Percentiles rank a stretch among this genome's conserved stretches.
phyloP scores from a whole-genome alignment of 2,888 invertebrate species.

The Nyleta sp. region DNA sequence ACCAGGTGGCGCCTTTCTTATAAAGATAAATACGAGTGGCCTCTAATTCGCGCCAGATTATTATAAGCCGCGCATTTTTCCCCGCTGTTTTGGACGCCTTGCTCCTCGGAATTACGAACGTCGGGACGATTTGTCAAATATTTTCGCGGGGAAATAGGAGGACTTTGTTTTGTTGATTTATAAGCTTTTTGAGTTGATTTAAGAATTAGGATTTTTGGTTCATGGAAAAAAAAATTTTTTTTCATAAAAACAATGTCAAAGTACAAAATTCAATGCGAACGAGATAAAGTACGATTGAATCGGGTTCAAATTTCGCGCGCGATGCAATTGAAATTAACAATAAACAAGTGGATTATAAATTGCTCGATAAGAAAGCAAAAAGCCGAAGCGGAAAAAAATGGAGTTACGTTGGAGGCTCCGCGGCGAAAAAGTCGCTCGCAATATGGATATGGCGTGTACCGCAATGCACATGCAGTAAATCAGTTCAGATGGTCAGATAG shows the following conservation, averaged over 20 bases:
- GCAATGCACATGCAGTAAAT: conserved; percentile 75
- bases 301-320: neutral
- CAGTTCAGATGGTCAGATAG: conserved; percentile 72
- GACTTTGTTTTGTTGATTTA: neutral
- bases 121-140: neutral
- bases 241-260: no score
- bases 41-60: conserved; percentile 15
- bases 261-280: no score
- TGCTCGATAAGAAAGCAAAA: conserved; percentile 33
- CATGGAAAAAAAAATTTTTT: no score
- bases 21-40: conserved; percentile 47
- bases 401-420: conserved; percentile 2
- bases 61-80: conserved; percentile 7
- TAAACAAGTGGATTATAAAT: conserved; percentile 36
- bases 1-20: conserved; percentile 44
- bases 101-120: neutral
- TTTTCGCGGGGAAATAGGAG: neutral
- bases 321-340: neutral
- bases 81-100: neutral
- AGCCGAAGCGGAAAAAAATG: conserved; percentile 7
- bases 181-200: no score
- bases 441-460: conserved; percentile 61
- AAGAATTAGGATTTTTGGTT: no score
- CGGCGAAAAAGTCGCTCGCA: conserved; percentile 41
- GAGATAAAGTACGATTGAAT: no score